Percentiles rank a stretch among this genome's conserved stretches.
Evolutionary conservation across 1,140 invertebrate genomes (phyloP).

Genomic region (Drosophila leontia): DNA sequence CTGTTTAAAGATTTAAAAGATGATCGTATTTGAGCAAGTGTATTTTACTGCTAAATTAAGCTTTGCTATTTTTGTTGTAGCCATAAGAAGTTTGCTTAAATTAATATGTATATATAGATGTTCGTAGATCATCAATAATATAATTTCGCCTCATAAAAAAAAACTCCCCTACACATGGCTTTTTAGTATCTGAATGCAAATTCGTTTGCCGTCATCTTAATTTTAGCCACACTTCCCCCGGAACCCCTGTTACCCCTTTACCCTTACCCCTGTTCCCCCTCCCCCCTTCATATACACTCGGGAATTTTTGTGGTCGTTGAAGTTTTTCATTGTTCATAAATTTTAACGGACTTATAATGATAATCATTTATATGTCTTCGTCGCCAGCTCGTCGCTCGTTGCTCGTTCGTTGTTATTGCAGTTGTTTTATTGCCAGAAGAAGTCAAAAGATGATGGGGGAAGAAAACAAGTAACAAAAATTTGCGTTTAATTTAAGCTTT

Average conservation of each 20-base stretch:
- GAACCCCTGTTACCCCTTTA: background rate
- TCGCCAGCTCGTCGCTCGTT: slow-evolving; percentile 5
- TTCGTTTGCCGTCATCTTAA: slow-evolving; percentile 28
- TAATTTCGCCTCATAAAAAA: slow-evolving; percentile 8
- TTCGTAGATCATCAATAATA: slow-evolving; percentile 10
- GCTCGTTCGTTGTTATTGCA: slow-evolving; percentile 14
- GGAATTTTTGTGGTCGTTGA: slow-evolving; percentile 39
- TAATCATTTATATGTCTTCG: slow-evolving; percentile 61
- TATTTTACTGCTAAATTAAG: too few species aligned
- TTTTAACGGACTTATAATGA: slow-evolving; percentile 76
- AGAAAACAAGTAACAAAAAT: slow-evolving; percentile 59
- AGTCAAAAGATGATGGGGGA: slow-evolving; percentile 1
- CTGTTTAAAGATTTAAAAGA: too few species aligned
- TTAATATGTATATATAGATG: background rate
- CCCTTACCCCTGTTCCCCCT: background rate
- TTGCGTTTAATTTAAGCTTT: slow-evolving; percentile 71
- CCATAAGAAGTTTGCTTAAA: background rate
- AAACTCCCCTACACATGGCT: background rate
- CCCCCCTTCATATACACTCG: background rate
- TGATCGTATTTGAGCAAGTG: too few species aligned
- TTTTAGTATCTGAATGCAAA: slow-evolving; percentile 26
- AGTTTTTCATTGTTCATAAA: slow-evolving; percentile 76
- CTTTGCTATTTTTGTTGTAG: background rate
- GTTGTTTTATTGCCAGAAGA: slow-evolving; percentile 49
- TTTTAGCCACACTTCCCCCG: slow-evolving; percentile 18